Evolutionary conservation across 2,797 vertebrate species (phyloP), one percentile per base, ranked within the genome.

Genomic region (Rhodeus uyekii): DNA sequence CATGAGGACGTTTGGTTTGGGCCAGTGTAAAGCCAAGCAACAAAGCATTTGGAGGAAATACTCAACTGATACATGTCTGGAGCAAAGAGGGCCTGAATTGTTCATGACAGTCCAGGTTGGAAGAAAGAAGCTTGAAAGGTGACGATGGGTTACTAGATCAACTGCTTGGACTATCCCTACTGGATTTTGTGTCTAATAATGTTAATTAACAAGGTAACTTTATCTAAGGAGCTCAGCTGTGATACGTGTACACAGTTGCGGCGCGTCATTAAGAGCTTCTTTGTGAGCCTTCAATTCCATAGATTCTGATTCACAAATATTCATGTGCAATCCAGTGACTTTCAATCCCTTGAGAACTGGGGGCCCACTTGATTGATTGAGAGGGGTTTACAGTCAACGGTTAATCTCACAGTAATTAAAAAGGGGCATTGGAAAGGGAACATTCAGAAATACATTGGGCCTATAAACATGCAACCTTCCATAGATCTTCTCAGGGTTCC

Each of bases 401-500:
- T 80, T 88, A 91, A 90, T 91, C 87, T 84, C 76, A 86, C 83
- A 88, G 86, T 88, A 91, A 91, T 91, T 81, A 87, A 89, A 90
- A 69, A 53, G 65, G 18, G 67, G 3, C 50, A 76, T 58, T 48
- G 61, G 83, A 86, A 88, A 83, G 88, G 88, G 89, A 34, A 44
- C 64, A 22, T 39, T 34, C 38, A 61, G 73, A 90, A 89, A 88
- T 82, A 87, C 86, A 73, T n/a, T 27, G 14, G 85, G 80, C 77
- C 90, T 61, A 86, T 86, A 88, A 86, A 90, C 88, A 79, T 87
- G 79, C 65, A 22, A 50, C 74, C 84, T 87, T 87, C 88, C 27
- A 73, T 58, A 55, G 22, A 90, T 90, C 89, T 94, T 94, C 92
- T 87, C 91, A 91, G 87, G 88, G 90, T 87, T 83, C 27, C 13